phyloP scores from a whole-genome alignment of 1,140 invertebrate species.

The Drosophila insularis region DNA sequence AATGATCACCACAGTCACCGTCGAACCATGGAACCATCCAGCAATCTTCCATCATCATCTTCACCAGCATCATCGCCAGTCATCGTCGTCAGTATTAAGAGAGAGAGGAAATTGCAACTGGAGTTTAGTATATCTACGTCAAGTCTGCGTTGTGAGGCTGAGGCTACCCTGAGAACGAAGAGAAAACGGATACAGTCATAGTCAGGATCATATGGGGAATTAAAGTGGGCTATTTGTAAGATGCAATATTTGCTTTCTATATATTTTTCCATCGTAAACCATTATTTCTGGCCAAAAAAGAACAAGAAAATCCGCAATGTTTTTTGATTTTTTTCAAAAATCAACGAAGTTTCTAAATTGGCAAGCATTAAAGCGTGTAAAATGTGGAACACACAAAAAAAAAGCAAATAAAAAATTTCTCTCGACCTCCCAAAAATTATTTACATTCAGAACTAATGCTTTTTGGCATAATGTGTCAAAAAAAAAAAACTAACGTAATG shows the following conservation, averaged over 20 bases:
- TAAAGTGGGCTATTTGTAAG: no score
- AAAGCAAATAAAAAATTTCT: neutral
- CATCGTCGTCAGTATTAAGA: slow-evolving; percentile 12
- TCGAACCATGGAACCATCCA: neutral
- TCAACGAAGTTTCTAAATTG: neutral
- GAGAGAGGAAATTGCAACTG: slow-evolving; percentile 3
- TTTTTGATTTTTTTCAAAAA: no score
- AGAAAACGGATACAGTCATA: neutral
- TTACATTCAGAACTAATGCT: neutral
- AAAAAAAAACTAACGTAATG: no score
- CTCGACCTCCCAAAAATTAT: neutral
- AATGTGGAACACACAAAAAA: no score
- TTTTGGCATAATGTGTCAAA: no score
- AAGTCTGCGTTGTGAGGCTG: slow-evolving; percentile 7
- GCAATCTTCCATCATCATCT: neutral
- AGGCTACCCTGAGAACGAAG: slow-evolving; percentile 4
- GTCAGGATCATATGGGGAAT: neutral
- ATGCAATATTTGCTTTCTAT: no score
- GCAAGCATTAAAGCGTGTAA: neutral
- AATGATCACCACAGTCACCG: slow-evolving; percentile 3
- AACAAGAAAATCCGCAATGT: no score
- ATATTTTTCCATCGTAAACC: no score
- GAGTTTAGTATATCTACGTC: slow-evolving; percentile 4
- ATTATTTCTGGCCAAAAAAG: no score
- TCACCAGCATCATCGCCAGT: neutral